A percentile compares a stretch with the other conserved stretches of the same genome.
Conservation (phyloP, 2,888 invertebrate genomes). For the Trisateles emortualis region DNA sequence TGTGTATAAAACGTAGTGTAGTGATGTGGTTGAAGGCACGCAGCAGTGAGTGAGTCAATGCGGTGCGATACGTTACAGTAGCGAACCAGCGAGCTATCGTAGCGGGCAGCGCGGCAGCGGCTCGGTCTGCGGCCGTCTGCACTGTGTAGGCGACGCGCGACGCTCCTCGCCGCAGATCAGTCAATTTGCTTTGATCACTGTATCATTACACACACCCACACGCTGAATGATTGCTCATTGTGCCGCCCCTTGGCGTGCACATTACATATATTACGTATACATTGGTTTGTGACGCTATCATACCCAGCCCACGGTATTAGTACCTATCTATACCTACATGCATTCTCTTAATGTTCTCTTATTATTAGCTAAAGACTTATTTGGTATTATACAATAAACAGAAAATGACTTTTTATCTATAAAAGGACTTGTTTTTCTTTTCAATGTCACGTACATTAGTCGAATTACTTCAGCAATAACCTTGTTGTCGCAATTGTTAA, state of each 20-base stretch:
- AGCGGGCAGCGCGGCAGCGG: slow-evolving; percentile 24
- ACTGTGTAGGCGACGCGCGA: slow-evolving; percentile 44
- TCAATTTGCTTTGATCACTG: slow-evolving; percentile 62
- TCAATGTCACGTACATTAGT: slow-evolving; percentile 38
- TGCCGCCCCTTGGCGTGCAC: slow-evolving; percentile 58
- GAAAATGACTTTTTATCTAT: slow-evolving; percentile 32
- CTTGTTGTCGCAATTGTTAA: slow-evolving; percentile 18
- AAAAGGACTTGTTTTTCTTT: slow-evolving; percentile 26
- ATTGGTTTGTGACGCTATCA: slow-evolving; percentile 42
- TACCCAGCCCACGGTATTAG: slow-evolving; percentile 44
- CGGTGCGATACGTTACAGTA: slow-evolving; percentile 17
- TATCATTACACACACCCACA: slow-evolving; percentile 60
- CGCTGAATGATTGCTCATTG: slow-evolving; percentile 60
- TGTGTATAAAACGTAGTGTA: slow-evolving; percentile 13
- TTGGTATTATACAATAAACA: slow-evolving; percentile 38
- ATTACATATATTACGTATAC: slow-evolving; percentile 41
- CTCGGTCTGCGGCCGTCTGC: slow-evolving; percentile 36
- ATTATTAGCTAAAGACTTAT: slow-evolving; percentile 39
- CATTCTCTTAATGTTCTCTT: slow-evolving; percentile 35
- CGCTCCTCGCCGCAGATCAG: slow-evolving; percentile 55
- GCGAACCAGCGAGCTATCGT: slow-evolving; percentile 18
- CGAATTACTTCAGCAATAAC: slow-evolving; percentile 29
- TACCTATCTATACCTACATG: slow-evolving; percentile 34
- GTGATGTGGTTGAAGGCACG: slow-evolving; percentile 1
- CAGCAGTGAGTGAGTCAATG: slow-evolving; percentile 23